phyloP scores from a whole-genome alignment of 2,113 vertebrate genomes.

The cattle (Bos taurus) region ARS-UCD2.0 NC_037347.1:27555501-27556000 shows the following conservation, averaged over 20 bases:
- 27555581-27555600: neutral
- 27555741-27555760: neutral
- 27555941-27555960: neutral
- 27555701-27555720: neutral
- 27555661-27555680: neutral
- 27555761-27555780: neutral
- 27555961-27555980: neutral
- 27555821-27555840: neutral
- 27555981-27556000: neutral
- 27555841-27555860: neutral
- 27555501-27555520: neutral
- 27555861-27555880: neutral
- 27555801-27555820: neutral
- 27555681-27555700: neutral
- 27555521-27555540: neutral
- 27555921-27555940: neutral
- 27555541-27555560: neutral
- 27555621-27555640: neutral
- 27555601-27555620: neutral
- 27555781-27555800: neutral
- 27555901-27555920: neutral
- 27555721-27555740: rapidly evolving
- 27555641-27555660: neutral
- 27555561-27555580: neutral
- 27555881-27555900: neutral